These are phyloP conservation scores for Diarsia mendica DNA, from an alignment of 2,888 invertebrate species.

Conservation along the genomic window DNA sequence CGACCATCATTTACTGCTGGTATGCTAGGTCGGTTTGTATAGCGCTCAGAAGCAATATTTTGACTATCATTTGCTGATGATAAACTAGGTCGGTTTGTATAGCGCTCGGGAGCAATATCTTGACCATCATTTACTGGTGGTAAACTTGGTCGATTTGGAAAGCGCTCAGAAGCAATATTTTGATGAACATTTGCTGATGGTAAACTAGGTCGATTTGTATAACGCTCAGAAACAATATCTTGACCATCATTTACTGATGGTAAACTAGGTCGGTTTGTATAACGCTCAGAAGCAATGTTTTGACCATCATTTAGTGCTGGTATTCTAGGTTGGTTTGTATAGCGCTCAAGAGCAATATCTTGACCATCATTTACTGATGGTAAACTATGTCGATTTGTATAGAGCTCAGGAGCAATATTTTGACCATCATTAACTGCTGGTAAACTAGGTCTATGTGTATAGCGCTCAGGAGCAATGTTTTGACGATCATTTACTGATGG, in stretches of 20 bases:
- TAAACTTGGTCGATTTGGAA: background rate
- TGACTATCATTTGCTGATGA: background rate
- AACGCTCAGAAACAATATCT: too few relatives aligned
- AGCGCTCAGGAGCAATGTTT: background rate
- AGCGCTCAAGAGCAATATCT: background rate
- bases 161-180: background rate
- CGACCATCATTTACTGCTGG: background rate
- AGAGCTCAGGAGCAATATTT: too few relatives aligned
- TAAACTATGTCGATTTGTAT: background rate
- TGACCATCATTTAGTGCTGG: background rate
- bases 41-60: too few relatives aligned
- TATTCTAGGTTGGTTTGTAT: background rate
- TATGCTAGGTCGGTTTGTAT: background rate
- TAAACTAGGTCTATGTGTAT: background rate
- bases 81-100: background rate
- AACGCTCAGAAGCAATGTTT: background rate
- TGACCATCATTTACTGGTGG: background rate
- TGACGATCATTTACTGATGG: background rate
- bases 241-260: background rate
- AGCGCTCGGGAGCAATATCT: background rate
- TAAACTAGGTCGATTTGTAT: background rate
- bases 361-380: background rate
- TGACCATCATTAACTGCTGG: background rate
- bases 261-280: background rate
- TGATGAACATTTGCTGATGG: background rate